phyloP scores from a whole-genome alignment of 2,113 vertebrate genomes.

The Onychorhynchus coronatus region DNA sequence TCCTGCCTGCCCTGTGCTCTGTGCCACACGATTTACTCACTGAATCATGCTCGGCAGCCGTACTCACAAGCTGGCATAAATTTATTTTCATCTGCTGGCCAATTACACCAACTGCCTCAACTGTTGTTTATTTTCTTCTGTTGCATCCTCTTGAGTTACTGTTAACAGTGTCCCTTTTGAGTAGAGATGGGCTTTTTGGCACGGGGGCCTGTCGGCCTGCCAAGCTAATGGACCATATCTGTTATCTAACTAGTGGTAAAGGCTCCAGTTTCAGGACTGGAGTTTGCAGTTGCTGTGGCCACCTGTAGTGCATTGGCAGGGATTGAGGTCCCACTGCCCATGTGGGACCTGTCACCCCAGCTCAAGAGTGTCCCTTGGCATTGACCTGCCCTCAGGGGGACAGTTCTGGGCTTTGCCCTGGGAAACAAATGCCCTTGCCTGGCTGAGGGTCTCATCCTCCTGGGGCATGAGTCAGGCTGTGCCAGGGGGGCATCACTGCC shows the following conservation, averaged over 20 bases:
- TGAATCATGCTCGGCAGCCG: constrained; percentile 51
- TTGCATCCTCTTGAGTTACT: constrained; percentile 63
- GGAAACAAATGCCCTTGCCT: background rate
- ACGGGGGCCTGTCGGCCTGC: background rate
- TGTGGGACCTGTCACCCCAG: background rate
- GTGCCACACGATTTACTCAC: constrained; percentile 7
- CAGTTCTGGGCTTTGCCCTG: background rate
- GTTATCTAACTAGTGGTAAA: constrained; percentile 51
- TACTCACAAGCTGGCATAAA: constrained; percentile 54
- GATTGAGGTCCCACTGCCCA: background rate
- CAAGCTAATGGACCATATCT: constrained; percentile 60
- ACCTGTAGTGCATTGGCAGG: constrained; percentile 38
- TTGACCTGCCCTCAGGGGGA: background rate
- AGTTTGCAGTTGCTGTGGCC: constrained; percentile 59
- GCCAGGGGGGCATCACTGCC: background rate
- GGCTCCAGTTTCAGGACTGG: constrained; percentile 59
- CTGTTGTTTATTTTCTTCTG: constrained; percentile 63
- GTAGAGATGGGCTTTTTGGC: constrained; percentile 54
- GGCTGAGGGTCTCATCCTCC: background rate
- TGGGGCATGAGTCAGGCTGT: fast-evolving
- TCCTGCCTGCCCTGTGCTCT: constrained; percentile 12
- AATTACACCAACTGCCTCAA: constrained; percentile 64
- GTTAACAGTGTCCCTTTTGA: constrained; percentile 67
- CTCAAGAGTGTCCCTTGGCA: background rate
- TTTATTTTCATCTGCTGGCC: constrained; percentile 53